Conservation (phyloP, 2,888 invertebrate species). For the Eupithecia dodoneata region DNA sequence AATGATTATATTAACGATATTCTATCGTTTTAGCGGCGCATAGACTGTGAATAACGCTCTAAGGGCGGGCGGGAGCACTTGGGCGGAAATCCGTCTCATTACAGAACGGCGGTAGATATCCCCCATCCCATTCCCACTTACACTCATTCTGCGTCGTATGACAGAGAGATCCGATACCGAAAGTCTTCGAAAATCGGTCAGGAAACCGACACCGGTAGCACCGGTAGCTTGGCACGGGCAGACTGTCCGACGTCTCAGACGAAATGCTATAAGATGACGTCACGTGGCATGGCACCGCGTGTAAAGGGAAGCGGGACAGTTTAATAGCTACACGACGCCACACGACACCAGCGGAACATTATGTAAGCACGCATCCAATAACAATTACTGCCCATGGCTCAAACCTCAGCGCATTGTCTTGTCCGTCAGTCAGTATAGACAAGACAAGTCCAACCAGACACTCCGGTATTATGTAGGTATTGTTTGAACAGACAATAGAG, state of each 20-base stretch:
- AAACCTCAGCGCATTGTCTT: slow-evolving; percentile 49
- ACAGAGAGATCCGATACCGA: slow-evolving; percentile 29
- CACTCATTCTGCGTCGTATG: slow-evolving; percentile 7
- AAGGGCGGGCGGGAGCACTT: slow-evolving; percentile 53
- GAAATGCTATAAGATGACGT: slow-evolving; percentile 73
- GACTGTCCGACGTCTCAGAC: slow-evolving; percentile 73
- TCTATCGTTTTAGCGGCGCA: slow-evolving; percentile 28
- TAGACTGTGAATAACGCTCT: slow-evolving; percentile 49
- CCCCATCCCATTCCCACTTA: slow-evolving; percentile 36
- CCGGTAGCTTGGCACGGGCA: slow-evolving; percentile 53
- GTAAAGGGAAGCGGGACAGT: slow-evolving; percentile 58
- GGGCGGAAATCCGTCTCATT: slow-evolving; percentile 38
- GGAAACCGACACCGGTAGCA: slow-evolving; percentile 42
- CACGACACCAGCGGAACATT: slow-evolving; percentile 49
- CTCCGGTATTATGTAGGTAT: slow-evolving; percentile 32
- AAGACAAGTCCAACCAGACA: slow-evolving; percentile 32
- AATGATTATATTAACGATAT: slow-evolving; percentile 19
- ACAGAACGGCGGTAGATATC: slow-evolving; percentile 20
- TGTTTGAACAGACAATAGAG: slow-evolving; percentile 45
- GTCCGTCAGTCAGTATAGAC: slow-evolving; percentile 33
- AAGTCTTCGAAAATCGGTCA: slow-evolving; percentile 37
- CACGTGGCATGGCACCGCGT: slow-evolving; percentile 64
- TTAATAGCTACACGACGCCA: slow-evolving; percentile 50
- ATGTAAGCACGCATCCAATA: slow-evolving; percentile 62
- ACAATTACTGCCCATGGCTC: slow-evolving; percentile 52